These are phyloP conservation scores for Prunella strophiata DNA, from an alignment of 2,797 vertebrate species.

Conservation along the genomic window DNA sequence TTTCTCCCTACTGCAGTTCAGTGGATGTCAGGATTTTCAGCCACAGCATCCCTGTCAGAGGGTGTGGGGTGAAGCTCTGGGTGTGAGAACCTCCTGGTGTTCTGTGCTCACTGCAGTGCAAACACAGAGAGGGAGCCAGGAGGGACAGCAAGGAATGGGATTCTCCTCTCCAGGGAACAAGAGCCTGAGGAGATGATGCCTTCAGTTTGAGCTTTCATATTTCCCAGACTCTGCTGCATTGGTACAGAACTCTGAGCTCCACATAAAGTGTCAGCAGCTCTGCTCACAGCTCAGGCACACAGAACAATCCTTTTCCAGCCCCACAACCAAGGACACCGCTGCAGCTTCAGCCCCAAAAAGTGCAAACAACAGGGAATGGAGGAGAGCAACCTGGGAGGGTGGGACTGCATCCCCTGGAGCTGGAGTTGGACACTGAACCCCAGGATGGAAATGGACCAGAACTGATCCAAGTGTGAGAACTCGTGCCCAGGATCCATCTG, in stretches of 20 bases:
- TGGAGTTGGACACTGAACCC: not conserved
- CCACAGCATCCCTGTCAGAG: not conserved
- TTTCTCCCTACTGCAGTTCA: not conserved
- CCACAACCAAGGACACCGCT: not conserved
- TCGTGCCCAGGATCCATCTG: not conserved
- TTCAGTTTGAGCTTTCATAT: not conserved
- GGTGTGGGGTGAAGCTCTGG: not conserved
- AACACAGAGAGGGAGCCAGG: not conserved
- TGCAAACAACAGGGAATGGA: not conserved
- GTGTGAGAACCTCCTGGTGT: not conserved
- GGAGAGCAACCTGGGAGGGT: not conserved
- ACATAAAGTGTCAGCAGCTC: rapidly evolving
- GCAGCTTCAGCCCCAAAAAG: not conserved
- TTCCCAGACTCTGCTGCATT: not conserved
- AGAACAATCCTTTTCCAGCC: not conserved
- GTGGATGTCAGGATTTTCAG: not conserved
- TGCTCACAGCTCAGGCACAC: not conserved
- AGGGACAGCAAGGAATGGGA: not conserved
- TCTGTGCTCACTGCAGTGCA: not conserved
- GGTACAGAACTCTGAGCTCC: not conserved
- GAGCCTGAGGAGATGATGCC: not conserved
- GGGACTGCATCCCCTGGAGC: not conserved
- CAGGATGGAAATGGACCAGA: not conserved
- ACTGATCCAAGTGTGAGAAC: not conserved
- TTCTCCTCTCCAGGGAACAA: not conserved